Evolutionary conservation across 2,797 vertebrate genomes (phyloP).

Genomic region (Botia almorhae): DNA sequence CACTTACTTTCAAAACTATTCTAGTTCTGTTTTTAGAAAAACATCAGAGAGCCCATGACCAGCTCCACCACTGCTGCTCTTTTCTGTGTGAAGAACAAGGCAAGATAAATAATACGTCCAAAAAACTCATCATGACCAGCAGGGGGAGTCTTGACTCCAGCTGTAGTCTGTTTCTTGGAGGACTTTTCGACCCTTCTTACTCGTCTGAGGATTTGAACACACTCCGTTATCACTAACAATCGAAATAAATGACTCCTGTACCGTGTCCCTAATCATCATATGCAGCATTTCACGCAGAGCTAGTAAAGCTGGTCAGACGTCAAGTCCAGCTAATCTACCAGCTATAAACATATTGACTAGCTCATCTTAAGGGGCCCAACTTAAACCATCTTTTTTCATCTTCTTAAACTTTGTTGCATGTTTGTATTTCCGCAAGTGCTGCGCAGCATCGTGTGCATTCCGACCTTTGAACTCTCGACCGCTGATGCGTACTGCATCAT

Average conservation of each 20-base stretch:
- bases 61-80: too few species aligned
- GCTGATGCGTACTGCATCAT: constrained; percentile 60
- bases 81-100: too few species aligned
- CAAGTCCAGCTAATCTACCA: too few species aligned
- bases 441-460: not conserved
- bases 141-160: not conserved
- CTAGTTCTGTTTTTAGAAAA: too few species aligned
- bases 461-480: constrained; percentile 66
- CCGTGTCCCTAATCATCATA: not conserved
- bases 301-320: too few species aligned
- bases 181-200: not conserved
- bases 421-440: constrained; percentile 11
- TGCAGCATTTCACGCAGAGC: not conserved
- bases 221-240: not conserved
- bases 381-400: too few species aligned
- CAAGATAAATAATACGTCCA: too few species aligned
- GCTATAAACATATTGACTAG: too few species aligned
- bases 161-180: not conserved
- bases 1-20: too few species aligned
- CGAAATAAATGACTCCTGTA: not conserved
- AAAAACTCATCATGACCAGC: not conserved
- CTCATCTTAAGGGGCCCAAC: too few species aligned
- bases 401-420: constrained; percentile 10
- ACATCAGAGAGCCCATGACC: too few species aligned
- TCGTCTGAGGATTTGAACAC: not conserved